Conservation (phyloP, 2,113 vertebrate genomes). For the Lepus americanus region DNA sequence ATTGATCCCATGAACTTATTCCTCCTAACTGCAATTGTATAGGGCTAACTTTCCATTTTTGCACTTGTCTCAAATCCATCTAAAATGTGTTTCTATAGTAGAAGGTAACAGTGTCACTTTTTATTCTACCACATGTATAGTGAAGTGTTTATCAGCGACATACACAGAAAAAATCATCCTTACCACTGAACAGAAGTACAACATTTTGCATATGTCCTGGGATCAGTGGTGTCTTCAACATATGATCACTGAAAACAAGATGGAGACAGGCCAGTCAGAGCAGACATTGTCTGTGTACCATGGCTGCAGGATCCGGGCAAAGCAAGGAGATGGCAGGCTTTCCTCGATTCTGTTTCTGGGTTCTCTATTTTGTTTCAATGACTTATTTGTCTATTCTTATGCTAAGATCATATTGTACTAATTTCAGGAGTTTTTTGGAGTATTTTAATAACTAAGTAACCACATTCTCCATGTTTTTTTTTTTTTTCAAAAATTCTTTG, state of each 20-base stretch:
- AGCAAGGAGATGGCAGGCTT: not conserved
- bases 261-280: not conserved
- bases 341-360: constrained; percentile 14
- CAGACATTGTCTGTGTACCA: not conserved
- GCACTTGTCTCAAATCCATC: constrained; percentile 42
- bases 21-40: not conserved
- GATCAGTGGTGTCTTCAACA: not conserved
- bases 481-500: not conserved
- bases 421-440: constrained; percentile 28
- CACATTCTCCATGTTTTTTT: not conserved
- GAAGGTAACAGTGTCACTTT: not conserved
- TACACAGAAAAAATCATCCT: not conserved
- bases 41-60: constrained; percentile 34
- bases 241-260: not conserved
- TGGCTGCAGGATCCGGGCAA: not conserved
- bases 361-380: not conserved
- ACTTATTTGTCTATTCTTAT: not conserved
- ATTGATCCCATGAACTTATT: not conserved
- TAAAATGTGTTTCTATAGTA: not conserved
- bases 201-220: not conserved
- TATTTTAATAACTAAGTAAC: constrained; percentile 29
- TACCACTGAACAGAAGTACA: not conserved
- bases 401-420: constrained; percentile 26
- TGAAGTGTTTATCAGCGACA: not conserved
- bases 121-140: not conserved